Evolutionary conservation across 2,113 vertebrate genomes (phyloP).

Genomic region (Progne subis): DNA sequence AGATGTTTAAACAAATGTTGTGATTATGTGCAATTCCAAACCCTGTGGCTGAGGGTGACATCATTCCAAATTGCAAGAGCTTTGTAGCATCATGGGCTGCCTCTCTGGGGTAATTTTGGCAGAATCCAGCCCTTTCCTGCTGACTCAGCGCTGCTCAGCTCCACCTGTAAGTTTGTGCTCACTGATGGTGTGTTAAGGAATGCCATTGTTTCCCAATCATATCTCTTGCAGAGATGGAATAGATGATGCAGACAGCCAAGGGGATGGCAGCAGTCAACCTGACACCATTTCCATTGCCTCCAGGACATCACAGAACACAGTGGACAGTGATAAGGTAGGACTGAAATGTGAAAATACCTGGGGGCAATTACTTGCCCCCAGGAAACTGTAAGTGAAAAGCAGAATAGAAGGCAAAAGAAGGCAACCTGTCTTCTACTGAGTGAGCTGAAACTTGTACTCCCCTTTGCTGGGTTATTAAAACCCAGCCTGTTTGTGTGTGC

Average conservation of each 20-base stretch:
- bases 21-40: slow-evolving; percentile 42
- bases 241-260: slow-evolving; percentile 95
- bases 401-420: background rate
- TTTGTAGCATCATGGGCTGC: background rate
- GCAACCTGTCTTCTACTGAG: background rate
- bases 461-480: background rate
- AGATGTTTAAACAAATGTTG: background rate
- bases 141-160: background rate
- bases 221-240: slow-evolving; percentile 84
- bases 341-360: background rate
- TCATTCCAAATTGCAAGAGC: slow-evolving; percentile 18
- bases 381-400: background rate
- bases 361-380: background rate
- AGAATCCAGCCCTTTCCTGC: background rate
- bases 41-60: background rate
- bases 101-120: slow-evolving; percentile 16
- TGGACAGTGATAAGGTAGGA: slow-evolving; percentile 98
- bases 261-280: slow-evolving; percentile 97
- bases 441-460: background rate
- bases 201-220: background rate
- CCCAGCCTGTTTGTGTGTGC: background rate
- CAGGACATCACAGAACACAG: slow-evolving; percentile 95
- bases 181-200: background rate
- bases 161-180: slow-evolving; percentile 2
- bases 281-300: slow-evolving; percentile 98